Evolutionary conservation across 2,888 invertebrate species (phyloP), one percentile per base, ranked within the genome.

Genomic region (Thera obeliscata): DNA sequence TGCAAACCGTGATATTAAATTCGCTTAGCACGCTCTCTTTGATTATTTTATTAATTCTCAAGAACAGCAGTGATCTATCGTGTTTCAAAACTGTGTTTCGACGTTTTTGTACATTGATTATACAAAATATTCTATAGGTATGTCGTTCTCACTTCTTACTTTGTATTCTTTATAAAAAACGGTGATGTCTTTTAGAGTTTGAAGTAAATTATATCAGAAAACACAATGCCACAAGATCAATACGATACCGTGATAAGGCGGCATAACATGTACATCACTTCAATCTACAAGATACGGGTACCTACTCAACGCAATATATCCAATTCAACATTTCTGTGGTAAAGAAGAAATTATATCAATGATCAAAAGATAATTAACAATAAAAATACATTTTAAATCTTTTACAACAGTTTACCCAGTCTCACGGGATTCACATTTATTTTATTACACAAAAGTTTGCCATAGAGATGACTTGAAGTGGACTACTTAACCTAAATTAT

Each of bases 401-500:
- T 81, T 78, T 77, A 73, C 73, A 78, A 78, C 77, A 78, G 76
- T 73, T 70, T 69, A 71, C 74, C 78, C 75, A 72, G 71, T 77
- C 69, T 71, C 74, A 71, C 69, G 75, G 76, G 74, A 80, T 72
- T 74, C 70, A 77, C 78, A 77, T 73, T 73, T 76, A 22, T 73
- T 72, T 72, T 68, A 72, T 69, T 77, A 74, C 69, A 75, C 74
- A 76, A 70, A 71, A 81, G 76, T 78, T 82, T 78, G 76, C 73
- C 78, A 82, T 80, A 72, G 9, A 77, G 80, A 73, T 81, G 75
- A 85, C 88, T 86, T 82, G 72, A 86, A 84, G 82, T 84, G 82
- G 77, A 81, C 88, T 88, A 90, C 89, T 88, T 89, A 89, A 68
- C 76, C 81, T 85, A 75, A 65, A 35, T 69, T 72, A 71, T 79